phyloP scores from a whole-genome alignment of 2,888 invertebrate species.

The Lasioglossum pauxillum region DNA sequence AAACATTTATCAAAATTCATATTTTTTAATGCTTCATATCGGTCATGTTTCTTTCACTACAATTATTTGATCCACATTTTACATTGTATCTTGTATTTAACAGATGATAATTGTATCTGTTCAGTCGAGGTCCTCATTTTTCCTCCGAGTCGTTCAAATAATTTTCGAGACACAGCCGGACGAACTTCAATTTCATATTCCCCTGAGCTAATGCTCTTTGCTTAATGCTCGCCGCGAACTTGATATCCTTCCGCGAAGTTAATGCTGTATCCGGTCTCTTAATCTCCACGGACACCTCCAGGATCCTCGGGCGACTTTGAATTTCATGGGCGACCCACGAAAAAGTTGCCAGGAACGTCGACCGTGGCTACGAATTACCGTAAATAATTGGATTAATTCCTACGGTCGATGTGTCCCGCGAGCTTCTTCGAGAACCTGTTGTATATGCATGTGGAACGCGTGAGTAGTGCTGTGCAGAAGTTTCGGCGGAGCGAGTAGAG shows the following conservation, averaged over 20 bases:
- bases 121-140: not conserved
- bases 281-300: conserved; percentile 19
- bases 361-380: not conserved
- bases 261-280: conserved; percentile 33
- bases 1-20: not conserved
- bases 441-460: not conserved
- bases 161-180: not conserved
- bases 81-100: not conserved
- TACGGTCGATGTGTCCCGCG: not conserved
- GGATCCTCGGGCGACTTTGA: conserved; percentile 14
- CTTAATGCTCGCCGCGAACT: conserved; percentile 26
- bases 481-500: not conserved
- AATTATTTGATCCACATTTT: not conserved
- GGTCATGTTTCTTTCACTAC: not conserved
- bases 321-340: not conserved
- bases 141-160: not conserved
- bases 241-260: conserved; percentile 19
- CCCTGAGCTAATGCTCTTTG: conserved; percentile 22
- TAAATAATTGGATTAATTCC: not conserved
- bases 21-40: not conserved
- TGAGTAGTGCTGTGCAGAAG: not conserved
- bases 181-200: conserved; percentile 15
- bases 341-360: not conserved
- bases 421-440: not conserved
- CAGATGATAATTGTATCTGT: not conserved